Evolutionary conservation across 2,113 vertebrate species (phyloP).

Genomic region (Pelmatolapia mariae): DNA sequence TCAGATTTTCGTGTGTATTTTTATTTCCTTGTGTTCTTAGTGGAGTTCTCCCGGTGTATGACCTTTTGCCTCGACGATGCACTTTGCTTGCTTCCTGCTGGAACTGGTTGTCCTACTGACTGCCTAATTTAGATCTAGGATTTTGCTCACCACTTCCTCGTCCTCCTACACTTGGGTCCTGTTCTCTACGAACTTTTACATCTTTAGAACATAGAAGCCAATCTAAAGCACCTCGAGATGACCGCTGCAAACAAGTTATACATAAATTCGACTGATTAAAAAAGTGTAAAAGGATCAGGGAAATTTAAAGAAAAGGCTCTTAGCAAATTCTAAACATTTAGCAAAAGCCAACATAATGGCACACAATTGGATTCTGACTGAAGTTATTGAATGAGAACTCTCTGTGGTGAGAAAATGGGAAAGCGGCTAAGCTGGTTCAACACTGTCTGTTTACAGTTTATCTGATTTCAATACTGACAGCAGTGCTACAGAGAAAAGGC

Average conservation of each 20-base stretch:
- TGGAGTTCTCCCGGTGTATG: not conserved
- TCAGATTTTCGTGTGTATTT: not conserved
- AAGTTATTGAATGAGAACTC: slow-evolving; percentile 5
- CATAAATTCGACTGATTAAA: not conserved
- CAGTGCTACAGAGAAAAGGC: slow-evolving; percentile 10
- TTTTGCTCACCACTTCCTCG: not conserved
- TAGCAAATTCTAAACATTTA: not conserved
- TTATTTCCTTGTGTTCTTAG: not conserved
- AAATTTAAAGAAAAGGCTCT: not conserved
- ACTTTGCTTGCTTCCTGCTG: not conserved
- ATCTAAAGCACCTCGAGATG: not conserved
- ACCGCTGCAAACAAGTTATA: not conserved
- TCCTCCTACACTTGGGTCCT: not conserved
- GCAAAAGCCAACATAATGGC: not conserved
- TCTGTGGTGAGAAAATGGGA: not conserved
- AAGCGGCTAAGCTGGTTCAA: slow-evolving; percentile 34
- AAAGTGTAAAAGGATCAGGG: not conserved
- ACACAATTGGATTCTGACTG: not conserved
- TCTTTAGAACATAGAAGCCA: not conserved
- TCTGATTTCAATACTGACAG: slow-evolving; percentile 42
- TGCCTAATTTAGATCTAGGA: not conserved
- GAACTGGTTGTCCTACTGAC: not conserved
- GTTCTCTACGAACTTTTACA: not conserved
- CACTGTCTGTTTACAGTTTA: slow-evolving; percentile 19
- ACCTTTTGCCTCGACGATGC: not conserved